A percentile compares a stretch with the other conserved stretches of the same genome.
phyloP scores from a whole-genome alignment of 2,797 vertebrate species.

The Decapterus maruadsi region DNA sequence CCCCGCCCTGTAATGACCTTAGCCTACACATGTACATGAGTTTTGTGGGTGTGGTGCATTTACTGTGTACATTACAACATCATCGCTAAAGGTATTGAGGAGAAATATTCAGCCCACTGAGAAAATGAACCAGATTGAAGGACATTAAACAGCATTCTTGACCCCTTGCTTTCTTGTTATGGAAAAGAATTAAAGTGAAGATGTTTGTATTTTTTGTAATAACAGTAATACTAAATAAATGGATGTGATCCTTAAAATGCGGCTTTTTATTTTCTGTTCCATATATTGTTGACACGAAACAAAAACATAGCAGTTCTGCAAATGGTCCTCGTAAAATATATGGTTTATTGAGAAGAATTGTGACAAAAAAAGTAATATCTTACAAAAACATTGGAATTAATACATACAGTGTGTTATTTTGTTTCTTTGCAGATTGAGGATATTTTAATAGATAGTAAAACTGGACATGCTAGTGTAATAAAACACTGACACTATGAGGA shows the following conservation, averaged over 20 bases:
- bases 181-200: neutral
- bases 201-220: conserved; percentile 27
- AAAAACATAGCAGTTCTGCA: conserved; percentile 14
- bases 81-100: neutral
- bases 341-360: conserved; percentile 23
- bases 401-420: neutral
- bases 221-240: conserved; percentile 34
- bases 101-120: neutral
- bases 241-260: conserved; percentile 9
- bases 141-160: neutral
- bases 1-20: neutral
- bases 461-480: neutral
- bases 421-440: neutral
- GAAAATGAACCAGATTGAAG: neutral
- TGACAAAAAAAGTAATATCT: neutral
- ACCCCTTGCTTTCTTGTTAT: neutral
- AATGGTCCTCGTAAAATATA: conserved; percentile 6
- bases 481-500: neutral
- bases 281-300: neutral
- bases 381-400: neutral
- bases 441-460: no score
- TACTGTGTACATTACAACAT: neutral
- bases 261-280: neutral
- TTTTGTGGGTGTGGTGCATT: neutral
- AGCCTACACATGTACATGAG: neutral